Evolutionary conservation across 1,140 invertebrate genomes (phyloP).

Genomic region (Mya arenaria): DNA sequence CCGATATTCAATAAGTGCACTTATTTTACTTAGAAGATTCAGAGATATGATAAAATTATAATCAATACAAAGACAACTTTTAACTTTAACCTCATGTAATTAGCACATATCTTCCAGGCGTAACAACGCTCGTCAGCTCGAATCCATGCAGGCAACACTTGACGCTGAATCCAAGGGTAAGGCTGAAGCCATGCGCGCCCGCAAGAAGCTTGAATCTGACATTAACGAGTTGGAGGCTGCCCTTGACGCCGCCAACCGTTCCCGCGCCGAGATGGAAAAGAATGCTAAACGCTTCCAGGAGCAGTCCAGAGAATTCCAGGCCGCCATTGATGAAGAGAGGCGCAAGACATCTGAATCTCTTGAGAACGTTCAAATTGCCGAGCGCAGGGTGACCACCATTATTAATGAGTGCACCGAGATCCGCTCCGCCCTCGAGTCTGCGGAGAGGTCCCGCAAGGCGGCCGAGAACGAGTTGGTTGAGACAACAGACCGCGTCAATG

Average conservation of each 20-base stretch:
- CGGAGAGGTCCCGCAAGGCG: conserved; percentile 96
- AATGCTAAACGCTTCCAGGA: conserved; percentile 98
- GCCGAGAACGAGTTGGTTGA: conserved; percentile 97
- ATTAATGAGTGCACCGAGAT: conserved; percentile 98
- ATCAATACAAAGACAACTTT: too few relatives aligned
- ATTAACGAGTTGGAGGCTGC: conserved; percentile 99
- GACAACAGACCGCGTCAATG: conserved; percentile 97
- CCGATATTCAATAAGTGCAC: too few relatives aligned
- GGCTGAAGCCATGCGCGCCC: conserved; percentile 98
- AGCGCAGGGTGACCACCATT: conserved; percentile 96
- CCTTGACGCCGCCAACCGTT: conserved; percentile 87
- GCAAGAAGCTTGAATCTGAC: conserved; percentile 99
- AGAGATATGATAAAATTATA: too few relatives aligned
- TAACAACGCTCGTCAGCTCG: conserved; percentile 98
- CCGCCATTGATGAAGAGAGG: conserved; percentile 98
- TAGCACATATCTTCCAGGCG: conserved; percentile 87
- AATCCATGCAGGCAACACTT: conserved; percentile 99
- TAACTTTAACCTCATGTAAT: too few relatives aligned
- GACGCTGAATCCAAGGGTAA: conserved; percentile 99
- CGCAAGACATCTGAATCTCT: conserved; percentile 97
- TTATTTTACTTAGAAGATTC: too few relatives aligned
- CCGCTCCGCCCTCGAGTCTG: conserved; percentile 93
- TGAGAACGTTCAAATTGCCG: conserved; percentile 96
- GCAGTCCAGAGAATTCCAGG: conserved; percentile 89
- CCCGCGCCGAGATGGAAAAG: conserved; percentile 98